Evolutionary conservation across 2,888 invertebrate genomes (phyloP).

Genomic region (Dugesia japonica): DNA sequence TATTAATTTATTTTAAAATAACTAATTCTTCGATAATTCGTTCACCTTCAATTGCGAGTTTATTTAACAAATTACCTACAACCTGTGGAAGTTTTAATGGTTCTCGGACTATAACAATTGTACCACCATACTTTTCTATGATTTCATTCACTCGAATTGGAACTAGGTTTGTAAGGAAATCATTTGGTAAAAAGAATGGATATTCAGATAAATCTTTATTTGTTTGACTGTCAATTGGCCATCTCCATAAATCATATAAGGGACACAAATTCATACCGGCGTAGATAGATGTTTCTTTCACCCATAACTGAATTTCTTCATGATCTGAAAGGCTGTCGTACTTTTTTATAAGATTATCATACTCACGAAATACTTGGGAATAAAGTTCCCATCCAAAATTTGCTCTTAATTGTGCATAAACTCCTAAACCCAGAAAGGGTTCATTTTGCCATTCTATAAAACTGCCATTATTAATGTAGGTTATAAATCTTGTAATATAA

Average conservation of each 20-base stretch:
- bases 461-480: conserved; percentile 25
- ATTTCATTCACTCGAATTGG: not conserved
- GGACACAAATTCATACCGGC: conserved; percentile 36
- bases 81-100: not conserved
- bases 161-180: conserved; percentile 2
- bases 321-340: conserved; percentile 34
- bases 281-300: conserved; percentile 36
- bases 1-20: not conserved
- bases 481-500: not conserved
- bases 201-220: not conserved
- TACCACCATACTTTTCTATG: not conserved
- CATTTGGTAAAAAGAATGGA: conserved; percentile 12
- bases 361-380: conserved; percentile 36
- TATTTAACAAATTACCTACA: not conserved
- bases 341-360: conserved; percentile 32
- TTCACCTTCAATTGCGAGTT: not conserved
- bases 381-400: conserved; percentile 37
- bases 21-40: not conserved
- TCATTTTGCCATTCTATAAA: conserved; percentile 36
- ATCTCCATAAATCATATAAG: conserved; percentile 37
- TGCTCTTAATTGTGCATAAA: conserved; percentile 37
- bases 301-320: conserved; percentile 37
- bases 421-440: conserved; percentile 36
- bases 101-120: not conserved
- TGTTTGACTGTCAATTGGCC: conserved; percentile 34